Conservation (phyloP, 2,888 invertebrate species). For the Cepaea hortensis region DNA sequence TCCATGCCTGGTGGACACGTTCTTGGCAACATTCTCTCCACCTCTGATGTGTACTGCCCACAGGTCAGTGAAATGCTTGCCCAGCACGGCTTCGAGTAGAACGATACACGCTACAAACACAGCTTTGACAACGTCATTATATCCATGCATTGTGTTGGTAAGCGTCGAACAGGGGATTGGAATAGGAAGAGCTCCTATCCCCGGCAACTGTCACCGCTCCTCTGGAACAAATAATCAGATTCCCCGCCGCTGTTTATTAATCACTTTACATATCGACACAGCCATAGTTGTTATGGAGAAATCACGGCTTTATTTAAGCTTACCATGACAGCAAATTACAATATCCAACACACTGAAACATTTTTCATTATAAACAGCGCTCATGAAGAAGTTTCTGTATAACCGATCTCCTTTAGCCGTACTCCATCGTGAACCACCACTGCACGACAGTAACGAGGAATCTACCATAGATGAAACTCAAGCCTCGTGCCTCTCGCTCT, state of each 20-base stretch:
- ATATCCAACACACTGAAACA: not conserved
- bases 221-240: conserved; percentile 11
- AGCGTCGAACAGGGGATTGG: conserved; percentile 28
- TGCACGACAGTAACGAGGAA: not conserved
- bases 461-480: conserved; percentile 16
- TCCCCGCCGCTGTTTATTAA: not conserved
- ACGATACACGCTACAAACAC: conserved; percentile 58
- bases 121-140: conserved; percentile 55
- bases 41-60: conserved; percentile 73
- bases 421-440: conserved; percentile 53
- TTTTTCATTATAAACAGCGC: not conserved
- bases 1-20: conserved; percentile 69
- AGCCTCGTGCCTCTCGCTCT: conserved; percentile 1
- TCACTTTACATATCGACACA: not conserved
- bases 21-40: conserved; percentile 64
- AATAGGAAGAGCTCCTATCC: conserved; percentile 45
- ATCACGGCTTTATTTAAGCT: conserved; percentile 27
- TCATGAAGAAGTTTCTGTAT: not conserved
- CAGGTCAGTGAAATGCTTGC: conserved; percentile 66
- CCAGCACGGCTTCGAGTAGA: conserved; percentile 55
- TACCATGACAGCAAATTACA: conserved; percentile 15
- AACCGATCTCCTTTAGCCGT: conserved; percentile 50
- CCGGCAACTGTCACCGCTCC: conserved; percentile 29
- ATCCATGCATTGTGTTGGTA: conserved; percentile 59
- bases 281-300: conserved; percentile 19